phyloP scores from a whole-genome alignment of 2,888 invertebrate genomes.

The Agrypnus murinus region DNA sequence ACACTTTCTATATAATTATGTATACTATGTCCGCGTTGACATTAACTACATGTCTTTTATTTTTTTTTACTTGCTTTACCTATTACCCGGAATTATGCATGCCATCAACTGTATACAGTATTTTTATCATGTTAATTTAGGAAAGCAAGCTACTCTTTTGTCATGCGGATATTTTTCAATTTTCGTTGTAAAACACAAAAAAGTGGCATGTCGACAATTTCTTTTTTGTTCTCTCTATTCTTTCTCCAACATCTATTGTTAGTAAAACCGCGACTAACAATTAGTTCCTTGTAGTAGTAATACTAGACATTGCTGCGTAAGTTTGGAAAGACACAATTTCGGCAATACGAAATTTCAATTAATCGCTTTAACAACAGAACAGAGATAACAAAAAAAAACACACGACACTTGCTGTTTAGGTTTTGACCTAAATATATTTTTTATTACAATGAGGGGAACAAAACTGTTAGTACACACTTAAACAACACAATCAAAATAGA shows the following conservation, averaged over 20 bases:
- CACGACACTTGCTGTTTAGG: conserved; percentile 29
- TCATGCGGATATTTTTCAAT: conserved; percentile 34
- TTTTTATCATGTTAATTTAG: conserved; percentile 38
- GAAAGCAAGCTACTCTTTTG: conserved; percentile 46
- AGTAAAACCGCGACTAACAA: conserved; percentile 32
- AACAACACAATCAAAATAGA: conserved; percentile 44
- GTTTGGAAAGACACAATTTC: conserved; percentile 19
- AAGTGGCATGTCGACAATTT: conserved; percentile 32
- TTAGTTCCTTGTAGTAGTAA: conserved; percentile 38
- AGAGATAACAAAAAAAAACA: conserved; percentile 13
- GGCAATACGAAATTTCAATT: conserved; percentile 30
- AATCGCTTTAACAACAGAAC: conserved; percentile 22
- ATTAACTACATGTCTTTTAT: conserved; percentile 30
- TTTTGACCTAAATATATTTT: conserved; percentile 56
- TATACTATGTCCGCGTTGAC: conserved; percentile 42
- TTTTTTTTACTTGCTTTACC: background rate
- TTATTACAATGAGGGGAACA: conserved; percentile 50
- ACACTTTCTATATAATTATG: conserved; percentile 52
- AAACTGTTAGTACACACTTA: conserved; percentile 54
- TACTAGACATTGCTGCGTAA: conserved; percentile 28
- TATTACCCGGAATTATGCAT: conserved; percentile 45
- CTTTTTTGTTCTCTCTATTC: conserved; percentile 13
- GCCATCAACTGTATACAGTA: conserved; percentile 34
- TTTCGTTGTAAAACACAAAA: conserved; percentile 37
- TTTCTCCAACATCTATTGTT: conserved; percentile 40